A percentile compares a stretch with the other conserved stretches of the same genome.
phyloP scores from a whole-genome alignment of 2,113 vertebrate genomes.

The Chloebia gouldiae region DNA sequence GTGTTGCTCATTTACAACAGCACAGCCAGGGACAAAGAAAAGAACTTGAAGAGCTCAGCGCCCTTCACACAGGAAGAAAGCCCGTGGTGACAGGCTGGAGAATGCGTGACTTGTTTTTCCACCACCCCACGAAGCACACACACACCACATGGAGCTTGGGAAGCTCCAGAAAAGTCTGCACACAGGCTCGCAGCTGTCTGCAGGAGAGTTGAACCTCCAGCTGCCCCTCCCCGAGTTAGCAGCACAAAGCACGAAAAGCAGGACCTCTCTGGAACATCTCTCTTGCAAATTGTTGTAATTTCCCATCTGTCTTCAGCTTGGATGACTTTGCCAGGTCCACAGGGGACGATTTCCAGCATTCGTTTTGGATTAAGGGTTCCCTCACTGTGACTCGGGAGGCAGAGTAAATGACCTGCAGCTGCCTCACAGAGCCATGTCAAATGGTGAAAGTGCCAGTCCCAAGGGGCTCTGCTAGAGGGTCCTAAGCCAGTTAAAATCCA shows the following conservation, averaged over 20 bases:
- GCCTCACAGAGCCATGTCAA: background rate
- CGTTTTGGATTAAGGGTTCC: slow-evolving; percentile 42
- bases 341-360: background rate
- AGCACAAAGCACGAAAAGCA: background rate
- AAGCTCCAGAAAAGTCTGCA: background rate
- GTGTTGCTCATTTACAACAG: background rate
- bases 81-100: background rate
- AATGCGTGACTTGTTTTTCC: background rate
- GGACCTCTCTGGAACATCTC: background rate
- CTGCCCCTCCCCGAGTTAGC: background rate
- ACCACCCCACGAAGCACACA: background rate
- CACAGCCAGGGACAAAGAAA: background rate
- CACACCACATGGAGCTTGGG: background rate
- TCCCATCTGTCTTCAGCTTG: slow-evolving; percentile 27
- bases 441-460: background rate
- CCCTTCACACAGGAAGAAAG: background rate
- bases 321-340: background rate
- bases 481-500: background rate
- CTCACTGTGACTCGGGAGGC: slow-evolving; percentile 20
- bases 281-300: slow-evolving; percentile 32
- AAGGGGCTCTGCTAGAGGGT: background rate
- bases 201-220: background rate
- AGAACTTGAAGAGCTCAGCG: background rate
- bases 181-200: background rate
- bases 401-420: slow-evolving; percentile 36